A percentile compares a stretch with the other conserved stretches of the same genome.
These are phyloP conservation scores for Onchidella celtica DNA, from an alignment of 2,888 invertebrate species.

Conservation along the genomic window DNA sequence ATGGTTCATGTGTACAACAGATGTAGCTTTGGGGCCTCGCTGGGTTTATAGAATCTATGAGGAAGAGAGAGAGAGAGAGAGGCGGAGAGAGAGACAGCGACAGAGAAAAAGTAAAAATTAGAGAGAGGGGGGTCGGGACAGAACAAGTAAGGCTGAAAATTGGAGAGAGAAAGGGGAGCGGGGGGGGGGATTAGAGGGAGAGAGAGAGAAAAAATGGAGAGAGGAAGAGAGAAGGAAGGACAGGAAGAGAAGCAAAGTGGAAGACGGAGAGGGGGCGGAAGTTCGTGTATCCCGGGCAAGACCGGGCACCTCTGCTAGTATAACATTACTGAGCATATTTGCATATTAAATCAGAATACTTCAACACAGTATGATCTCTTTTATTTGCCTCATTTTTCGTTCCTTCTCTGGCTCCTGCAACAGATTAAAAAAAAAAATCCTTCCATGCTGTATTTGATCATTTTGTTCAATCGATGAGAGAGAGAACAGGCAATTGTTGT, in stretches of 20 bases:
- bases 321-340: too few species aligned
- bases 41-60: too few species aligned
- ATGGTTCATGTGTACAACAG: too few species aligned
- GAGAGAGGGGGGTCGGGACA: too few species aligned
- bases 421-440: background rate
- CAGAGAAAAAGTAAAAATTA: background rate
- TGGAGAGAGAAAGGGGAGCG: background rate
- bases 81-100: background rate
- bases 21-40: too few species aligned
- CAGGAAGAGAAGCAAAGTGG: slow-evolving; percentile 14
- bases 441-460: too few species aligned
- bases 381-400: background rate
- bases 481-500: background rate
- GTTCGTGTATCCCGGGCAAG: background rate
- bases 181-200: background rate
- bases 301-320: too few species aligned
- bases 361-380: background rate
- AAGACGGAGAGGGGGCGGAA: background rate
- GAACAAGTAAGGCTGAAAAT: background rate
- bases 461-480: too few species aligned
- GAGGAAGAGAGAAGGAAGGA: slow-evolving; percentile 20
- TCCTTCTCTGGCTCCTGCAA: background rate
- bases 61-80: slow-evolving; percentile 6
- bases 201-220: slow-evolving; percentile 11
- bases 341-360: too few species aligned